Percentiles rank a stretch among this genome's conserved stretches.
Conservation (phyloP, 2,888 invertebrate species). For the Lepidocyrtinus sp. region DNA sequence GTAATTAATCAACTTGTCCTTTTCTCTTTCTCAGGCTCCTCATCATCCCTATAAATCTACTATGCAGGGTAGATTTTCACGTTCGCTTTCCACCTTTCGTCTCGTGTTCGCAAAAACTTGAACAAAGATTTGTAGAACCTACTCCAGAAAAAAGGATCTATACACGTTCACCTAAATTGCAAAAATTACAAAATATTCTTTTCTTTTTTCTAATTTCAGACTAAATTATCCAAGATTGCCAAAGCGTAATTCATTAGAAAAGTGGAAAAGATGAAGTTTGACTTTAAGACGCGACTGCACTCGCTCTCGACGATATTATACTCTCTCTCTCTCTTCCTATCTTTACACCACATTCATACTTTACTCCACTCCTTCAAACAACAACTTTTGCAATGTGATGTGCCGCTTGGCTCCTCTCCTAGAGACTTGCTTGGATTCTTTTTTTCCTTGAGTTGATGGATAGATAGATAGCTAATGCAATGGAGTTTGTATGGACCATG, state of each 20-base stretch:
- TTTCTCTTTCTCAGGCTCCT: neutral
- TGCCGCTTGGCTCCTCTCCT: slow-evolving; percentile 24
- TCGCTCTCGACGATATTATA: neutral
- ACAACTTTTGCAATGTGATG: slow-evolving; percentile 35
- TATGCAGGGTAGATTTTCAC: neutral
- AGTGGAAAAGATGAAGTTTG: neutral
- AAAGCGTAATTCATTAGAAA: neutral
- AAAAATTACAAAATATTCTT: neutral
- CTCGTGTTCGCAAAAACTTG: neutral
- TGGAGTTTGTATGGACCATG: slow-evolving; percentile 30
- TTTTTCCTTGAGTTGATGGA: slow-evolving; percentile 12
- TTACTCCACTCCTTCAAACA: slow-evolving; percentile 37
- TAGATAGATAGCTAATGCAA: neutral
- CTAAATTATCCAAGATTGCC: too few species aligned
- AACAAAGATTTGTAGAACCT: slow-evolving; percentile 4
- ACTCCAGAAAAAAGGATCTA: slow-evolving; percentile 14
- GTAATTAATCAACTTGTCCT: slow-evolving; percentile 13
- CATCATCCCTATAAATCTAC: slow-evolving; percentile 15
- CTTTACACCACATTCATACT: slow-evolving; percentile 32
- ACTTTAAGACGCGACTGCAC: slow-evolving; percentile 12
- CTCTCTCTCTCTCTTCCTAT: slow-evolving; percentile 12
- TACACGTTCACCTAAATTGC: slow-evolving; percentile 8
- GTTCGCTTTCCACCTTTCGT: neutral
- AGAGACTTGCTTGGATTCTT: slow-evolving; percentile 14
- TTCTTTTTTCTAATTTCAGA: neutral